A percentile compares a stretch with the other conserved stretches of the same genome.
phyloP scores from a whole-genome alignment of 2,797 vertebrate species.

The Clarias fuscus region DNA sequence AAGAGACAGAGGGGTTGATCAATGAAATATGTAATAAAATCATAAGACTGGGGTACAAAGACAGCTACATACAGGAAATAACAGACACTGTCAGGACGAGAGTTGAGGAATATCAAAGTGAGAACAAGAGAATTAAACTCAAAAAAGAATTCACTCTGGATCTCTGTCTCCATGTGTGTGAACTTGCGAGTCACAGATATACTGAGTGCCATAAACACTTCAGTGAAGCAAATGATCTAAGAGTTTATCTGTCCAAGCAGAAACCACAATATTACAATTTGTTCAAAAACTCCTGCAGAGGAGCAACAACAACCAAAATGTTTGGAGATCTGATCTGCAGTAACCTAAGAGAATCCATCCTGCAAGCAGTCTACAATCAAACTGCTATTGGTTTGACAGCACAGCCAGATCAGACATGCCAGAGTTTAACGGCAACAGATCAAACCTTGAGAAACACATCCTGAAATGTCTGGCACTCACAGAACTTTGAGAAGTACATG shows the following conservation, averaged over 20 bases:
- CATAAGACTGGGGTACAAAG: too few relatives aligned
- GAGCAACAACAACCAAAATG: constrained; percentile 56
- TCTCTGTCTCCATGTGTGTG: too few relatives aligned
- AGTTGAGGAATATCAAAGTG: background rate
- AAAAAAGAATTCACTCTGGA: too few relatives aligned
- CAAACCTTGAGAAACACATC: constrained; percentile 63
- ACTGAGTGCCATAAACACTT: too few relatives aligned
- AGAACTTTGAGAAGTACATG: constrained; percentile 64
- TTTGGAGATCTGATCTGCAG: constrained; percentile 61
- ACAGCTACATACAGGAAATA: constrained; percentile 45
- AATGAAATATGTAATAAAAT: background rate
- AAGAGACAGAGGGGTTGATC: constrained; percentile 7
- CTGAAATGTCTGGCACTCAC: constrained; percentile 64
- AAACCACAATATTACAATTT: constrained; percentile 62
- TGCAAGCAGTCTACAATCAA: background rate
- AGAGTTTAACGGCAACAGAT: background rate
- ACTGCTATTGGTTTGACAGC: background rate
- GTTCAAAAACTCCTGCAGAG: constrained; percentile 67
- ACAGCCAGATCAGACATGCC: constrained; percentile 51
- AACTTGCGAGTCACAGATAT: too few relatives aligned
- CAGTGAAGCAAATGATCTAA: constrained; percentile 24
- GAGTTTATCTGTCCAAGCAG: constrained; percentile 57
- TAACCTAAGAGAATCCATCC: constrained; percentile 58
- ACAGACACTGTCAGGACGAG: background rate
- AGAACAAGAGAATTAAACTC: too few relatives aligned